These are phyloP conservation scores for Porites rus DNA, from an alignment of 92 coral and sea anemone species.

Conservation along the genomic window DNA sequence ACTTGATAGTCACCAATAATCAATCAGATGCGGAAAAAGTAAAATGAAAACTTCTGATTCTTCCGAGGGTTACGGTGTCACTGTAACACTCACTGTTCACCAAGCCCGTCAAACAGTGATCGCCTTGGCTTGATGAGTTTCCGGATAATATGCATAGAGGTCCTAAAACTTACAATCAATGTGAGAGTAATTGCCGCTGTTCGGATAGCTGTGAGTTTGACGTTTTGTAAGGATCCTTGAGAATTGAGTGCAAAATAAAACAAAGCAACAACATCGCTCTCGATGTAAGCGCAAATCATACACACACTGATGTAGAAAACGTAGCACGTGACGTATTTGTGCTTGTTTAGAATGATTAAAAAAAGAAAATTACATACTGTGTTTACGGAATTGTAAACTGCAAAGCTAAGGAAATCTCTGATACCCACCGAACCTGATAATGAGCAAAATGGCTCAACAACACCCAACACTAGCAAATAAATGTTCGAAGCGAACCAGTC, in stretches of 20 bases:
- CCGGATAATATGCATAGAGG: conserved; percentile 52
- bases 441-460: conserved; percentile 18
- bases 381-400: not conserved
- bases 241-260: conserved; percentile 48
- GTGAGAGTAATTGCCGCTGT: conserved; percentile 40
- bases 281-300: conserved; percentile 47
- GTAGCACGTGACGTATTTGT: conserved; percentile 17
- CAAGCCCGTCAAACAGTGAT: conserved; percentile 44
- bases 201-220: conserved; percentile 47
- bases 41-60: no score
- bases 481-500: conserved; percentile 46
- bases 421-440: no score
- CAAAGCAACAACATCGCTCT: conserved; percentile 32
- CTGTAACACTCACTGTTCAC: conserved; percentile 10
- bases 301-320: conserved; percentile 33
- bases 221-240: conserved; percentile 36
- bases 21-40: no score
- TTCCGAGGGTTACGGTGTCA: no score
- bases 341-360: conserved; percentile 46
- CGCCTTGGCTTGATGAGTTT: conserved; percentile 36
- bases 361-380: conserved; percentile 37
- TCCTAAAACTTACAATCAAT: conserved; percentile 34
- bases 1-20: no score
- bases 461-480: conserved; percentile 23
- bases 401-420: not conserved